Evolutionary conservation across 2,113 vertebrate genomes (phyloP).

Genomic region (Sminthopsis crassicaudata): DNA sequence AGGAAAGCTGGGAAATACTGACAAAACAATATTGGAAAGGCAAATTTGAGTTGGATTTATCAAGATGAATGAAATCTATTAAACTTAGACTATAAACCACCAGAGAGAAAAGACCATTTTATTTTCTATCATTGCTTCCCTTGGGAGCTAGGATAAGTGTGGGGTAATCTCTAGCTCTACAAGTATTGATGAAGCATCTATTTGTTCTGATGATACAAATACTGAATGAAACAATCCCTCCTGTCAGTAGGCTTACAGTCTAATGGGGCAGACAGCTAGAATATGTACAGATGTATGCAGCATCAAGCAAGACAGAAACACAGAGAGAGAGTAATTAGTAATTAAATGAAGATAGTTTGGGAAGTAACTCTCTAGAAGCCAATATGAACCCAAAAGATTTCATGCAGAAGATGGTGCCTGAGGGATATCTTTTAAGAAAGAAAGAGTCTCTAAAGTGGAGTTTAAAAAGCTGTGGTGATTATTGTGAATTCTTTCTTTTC

Average conservation of each 20-base stretch:
- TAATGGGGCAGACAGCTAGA: not conserved
- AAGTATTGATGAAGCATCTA: not conserved
- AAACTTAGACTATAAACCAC: not conserved
- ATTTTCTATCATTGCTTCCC: not conserved
- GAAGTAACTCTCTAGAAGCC: not conserved
- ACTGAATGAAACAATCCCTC: not conserved
- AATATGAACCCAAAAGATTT: not conserved
- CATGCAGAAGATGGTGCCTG: not conserved
- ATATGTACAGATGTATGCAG: not conserved
- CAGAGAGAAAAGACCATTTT: not conserved
- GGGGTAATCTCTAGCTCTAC: not conserved
- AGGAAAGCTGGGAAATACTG: not conserved
- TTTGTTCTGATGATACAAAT: not conserved
- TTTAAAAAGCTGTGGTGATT: not conserved
- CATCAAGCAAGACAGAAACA: not conserved
- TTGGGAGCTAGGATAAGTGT: not conserved
- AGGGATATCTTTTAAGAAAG: not conserved
- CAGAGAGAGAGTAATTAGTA: not conserved
- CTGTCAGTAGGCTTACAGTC: not conserved
- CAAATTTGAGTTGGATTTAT: not conserved
- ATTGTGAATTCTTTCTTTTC: not conserved
- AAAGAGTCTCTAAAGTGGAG: not conserved
- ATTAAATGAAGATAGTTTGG: not conserved
- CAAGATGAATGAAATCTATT: not conserved
- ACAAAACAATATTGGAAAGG: not conserved